Evolutionary conservation across 1,140 invertebrate genomes (phyloP), one percentile per base, ranked within the genome.

Genomic region (Drosophila nannoptera): DNA sequence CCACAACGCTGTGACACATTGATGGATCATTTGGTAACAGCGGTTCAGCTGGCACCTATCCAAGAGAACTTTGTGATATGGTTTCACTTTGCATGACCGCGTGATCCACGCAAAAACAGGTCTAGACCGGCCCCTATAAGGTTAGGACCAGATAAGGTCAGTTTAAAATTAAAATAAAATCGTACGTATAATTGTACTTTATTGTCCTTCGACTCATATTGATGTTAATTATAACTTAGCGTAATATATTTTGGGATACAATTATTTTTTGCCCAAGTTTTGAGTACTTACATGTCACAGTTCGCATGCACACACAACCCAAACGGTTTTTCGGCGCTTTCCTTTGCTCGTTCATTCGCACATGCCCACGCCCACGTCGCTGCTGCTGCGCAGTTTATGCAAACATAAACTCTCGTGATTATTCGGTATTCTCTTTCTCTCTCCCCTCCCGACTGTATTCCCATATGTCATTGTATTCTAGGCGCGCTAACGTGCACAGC

Each of bases 351-450:
- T 38, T 65, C 56, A 64, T 58, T 55, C 55, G 54, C 54, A 45
- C 59, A 69, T 69, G 40, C 72, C 72, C 43, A 75, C 78, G 40
- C 43, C 55, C 75, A 56, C 65, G 66, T 69, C 60, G 73, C 60
- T 73, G 80, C 80, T 83, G 69, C 73, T 64, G 80, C 78, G 78
- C 76, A 83, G 76, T 84, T 78, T 62, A 59, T 74, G 69, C 64
- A 83, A 75, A 68, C 63, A 56, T 50, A 33, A 46, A 42, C 59
- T 65, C 60, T 66, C 67, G 54, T 45, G 54, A 64, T 53, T 68
- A 40, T 12, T 40, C 7, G 42, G 43, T 22, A 61, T 12, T 7
- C 31, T 22, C 42, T 69, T n/a, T 49, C 8, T 32, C 16, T 48
- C 33, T 32, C 40, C 38, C 12, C 12, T 43, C 4, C 33, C 60